phyloP scores from a whole-genome alignment of 1,140 invertebrate genomes.

The Limonius californicus region DNA sequence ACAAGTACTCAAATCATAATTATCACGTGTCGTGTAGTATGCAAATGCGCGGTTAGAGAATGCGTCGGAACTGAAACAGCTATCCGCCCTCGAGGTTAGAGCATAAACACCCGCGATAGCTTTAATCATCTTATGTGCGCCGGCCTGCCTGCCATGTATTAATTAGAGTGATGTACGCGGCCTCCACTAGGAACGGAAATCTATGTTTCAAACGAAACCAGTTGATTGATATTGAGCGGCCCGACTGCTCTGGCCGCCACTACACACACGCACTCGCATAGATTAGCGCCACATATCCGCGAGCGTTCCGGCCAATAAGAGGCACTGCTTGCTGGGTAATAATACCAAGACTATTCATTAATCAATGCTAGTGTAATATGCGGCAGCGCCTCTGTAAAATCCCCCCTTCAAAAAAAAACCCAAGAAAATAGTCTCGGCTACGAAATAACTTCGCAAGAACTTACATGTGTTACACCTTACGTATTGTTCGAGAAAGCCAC shows the following conservation, averaged over 20 bases:
- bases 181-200: conserved; percentile 36
- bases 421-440: too few species aligned
- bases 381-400: too few species aligned
- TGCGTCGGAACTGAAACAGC: neutral
- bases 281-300: conserved; percentile 22
- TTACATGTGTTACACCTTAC: too few species aligned
- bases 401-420: too few species aligned
- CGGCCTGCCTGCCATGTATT: conserved; percentile 42
- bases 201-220: conserved; percentile 42
- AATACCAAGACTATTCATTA: neutral
- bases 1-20: conserved; percentile 22
- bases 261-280: conserved; percentile 30
- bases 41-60: conserved; percentile 19
- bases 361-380: neutral
- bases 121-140: conserved; percentile 36
- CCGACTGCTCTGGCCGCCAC: neutral
- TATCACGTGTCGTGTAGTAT: conserved; percentile 16
- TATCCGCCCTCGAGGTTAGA: conserved; percentile 18
- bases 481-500: too few species aligned
- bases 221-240: conserved; percentile 42
- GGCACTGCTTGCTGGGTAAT: neutral
- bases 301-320: neutral
- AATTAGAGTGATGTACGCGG: conserved; percentile 44
- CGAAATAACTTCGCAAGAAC: too few species aligned
- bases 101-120: conserved; percentile 23